Percentiles rank a stretch among this genome's conserved stretches.
Evolutionary conservation across 1,140 invertebrate genomes (phyloP).

Genomic region (Drosophila littoralis): DNA sequence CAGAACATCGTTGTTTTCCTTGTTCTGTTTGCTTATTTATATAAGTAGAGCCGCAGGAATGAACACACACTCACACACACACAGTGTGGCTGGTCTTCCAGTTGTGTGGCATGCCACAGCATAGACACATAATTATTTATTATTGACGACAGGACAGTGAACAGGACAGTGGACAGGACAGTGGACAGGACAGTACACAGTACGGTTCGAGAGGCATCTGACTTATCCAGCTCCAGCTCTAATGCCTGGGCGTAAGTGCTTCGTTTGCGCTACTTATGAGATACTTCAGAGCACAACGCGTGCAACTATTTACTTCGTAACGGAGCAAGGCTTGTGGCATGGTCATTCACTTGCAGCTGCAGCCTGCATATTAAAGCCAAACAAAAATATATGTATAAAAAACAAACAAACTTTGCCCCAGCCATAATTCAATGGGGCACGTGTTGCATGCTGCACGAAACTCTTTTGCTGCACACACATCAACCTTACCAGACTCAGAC

Average conservation of each 20-base stretch:
- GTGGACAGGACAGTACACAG: conserved; percentile 3
- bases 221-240: conserved; percentile 53
- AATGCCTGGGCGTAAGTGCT: conserved; percentile 66
- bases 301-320: conserved; percentile 68
- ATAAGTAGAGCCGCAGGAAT: conserved; percentile 7
- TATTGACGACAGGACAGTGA: conserved; percentile 60
- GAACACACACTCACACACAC: not conserved
- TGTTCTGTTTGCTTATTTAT: conserved; percentile 22
- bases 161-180: not conserved
- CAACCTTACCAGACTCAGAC: conserved; percentile 13
- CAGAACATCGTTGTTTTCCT: not conserved
- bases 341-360: conserved; percentile 54
- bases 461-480: conserved; percentile 8
- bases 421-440: conserved; percentile 72
- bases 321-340: conserved; percentile 11
- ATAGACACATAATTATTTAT: conserved; percentile 82
- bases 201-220: conserved; percentile 41
- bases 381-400: not conserved
- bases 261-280: conserved; percentile 69
- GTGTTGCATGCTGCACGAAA: conserved; percentile 79
- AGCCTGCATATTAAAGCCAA: conserved; percentile 69
- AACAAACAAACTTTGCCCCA: conserved; percentile 24
- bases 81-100: conserved; percentile 3
- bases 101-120: conserved; percentile 68
- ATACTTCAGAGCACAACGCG: conserved; percentile 56